phyloP scores from a whole-genome alignment of 2,113 vertebrate species.

The Thamnaconus septentrionalis region DNA sequence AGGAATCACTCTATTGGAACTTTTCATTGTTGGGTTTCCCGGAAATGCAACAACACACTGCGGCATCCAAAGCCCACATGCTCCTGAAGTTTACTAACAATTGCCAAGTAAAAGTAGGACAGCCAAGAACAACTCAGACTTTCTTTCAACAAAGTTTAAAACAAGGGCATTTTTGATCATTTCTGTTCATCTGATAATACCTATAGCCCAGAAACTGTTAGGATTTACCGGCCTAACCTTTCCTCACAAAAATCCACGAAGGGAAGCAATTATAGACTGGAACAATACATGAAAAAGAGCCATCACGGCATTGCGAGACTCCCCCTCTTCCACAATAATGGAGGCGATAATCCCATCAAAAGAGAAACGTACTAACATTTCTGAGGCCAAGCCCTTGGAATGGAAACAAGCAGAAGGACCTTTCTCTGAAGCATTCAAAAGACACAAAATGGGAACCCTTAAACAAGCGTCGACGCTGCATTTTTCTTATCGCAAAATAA shows the following conservation, averaged over 20 bases:
- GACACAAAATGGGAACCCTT: conserved; percentile 14
- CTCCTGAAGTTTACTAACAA: conserved; percentile 5
- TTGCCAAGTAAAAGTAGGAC: conserved; percentile 7
- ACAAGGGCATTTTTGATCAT: too few species aligned
- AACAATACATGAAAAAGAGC: conserved; percentile 66
- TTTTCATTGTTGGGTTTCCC: too few species aligned
- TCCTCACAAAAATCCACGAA: conserved; percentile 58
- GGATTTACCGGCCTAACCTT: conserved; percentile 52
- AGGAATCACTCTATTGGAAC: too few species aligned
- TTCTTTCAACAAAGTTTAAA: too few species aligned
- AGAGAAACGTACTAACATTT: conserved; percentile 64
- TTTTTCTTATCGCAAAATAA: conserved; percentile 17
- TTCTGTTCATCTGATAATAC: conserved; percentile 39
- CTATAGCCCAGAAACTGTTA: conserved; percentile 27
- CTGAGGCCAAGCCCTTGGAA: conserved; percentile 48
- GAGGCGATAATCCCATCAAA: conserved; percentile 70
- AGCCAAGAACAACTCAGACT: too few species aligned
- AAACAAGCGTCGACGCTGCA: conserved; percentile 10
- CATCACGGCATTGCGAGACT: conserved; percentile 38
- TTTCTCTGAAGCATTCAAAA: conserved; percentile 21
- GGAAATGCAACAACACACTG: too few species aligned
- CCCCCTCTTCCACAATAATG: conserved; percentile 54
- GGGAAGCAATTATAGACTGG: conserved; percentile 78
- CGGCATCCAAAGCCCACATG: neutral
- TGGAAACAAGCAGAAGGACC: conserved; percentile 24